Evolutionary conservation across 30 jellyfish, hydroid and myxozoan species (phyloP), one percentile per base, ranked within the genome.

Genomic region (Aurelia aurita): DNA sequence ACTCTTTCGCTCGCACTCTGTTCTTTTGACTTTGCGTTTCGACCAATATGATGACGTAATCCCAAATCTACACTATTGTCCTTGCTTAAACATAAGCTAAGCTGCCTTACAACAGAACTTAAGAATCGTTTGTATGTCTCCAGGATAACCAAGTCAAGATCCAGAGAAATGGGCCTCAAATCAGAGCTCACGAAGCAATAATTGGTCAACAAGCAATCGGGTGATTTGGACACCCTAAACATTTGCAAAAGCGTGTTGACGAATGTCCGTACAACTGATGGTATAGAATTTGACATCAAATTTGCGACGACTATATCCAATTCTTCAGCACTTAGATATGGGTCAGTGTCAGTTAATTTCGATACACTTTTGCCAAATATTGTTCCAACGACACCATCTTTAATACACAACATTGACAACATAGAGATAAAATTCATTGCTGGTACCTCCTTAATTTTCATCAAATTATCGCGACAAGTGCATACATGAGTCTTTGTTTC

Each of bases 31-130:
- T 82, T 91, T 18, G 96, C 97, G 27, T 27, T 67, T 46, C 93
- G 69, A 3, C 98, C 95, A 59, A 91, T 91, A 61, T 85, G 74
- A 70, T 79, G 64, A 34, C 94, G 78, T 34, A 79, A 54, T 16
- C 77, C 80, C 16, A 68, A 61, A 58, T 86, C 96, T 2, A 73
- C 70, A 45, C 74, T 74, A 43, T 84, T 67, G 31, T 86, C 80
- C 51, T 91, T 91, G 74, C 96, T 79, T 29, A 91, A 75, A 73
- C 64, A 79, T 25, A 91, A 57, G 13, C 97, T 86, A 59, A 91
- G 65, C 58, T 88, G 97, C 59, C 98, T 89, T 15, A 91, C 97
- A 21, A 91, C 93, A 0, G 98, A 86, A 12, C 98, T 59, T 3
- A 91, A 81, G 70, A 91, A 86, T n/a, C 98, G 93, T 35, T 82